Evolutionary conservation across 2,113 vertebrate species (phyloP), one percentile per base, ranked within the genome.

Genomic region (Lasiurus cinereus): DNA sequence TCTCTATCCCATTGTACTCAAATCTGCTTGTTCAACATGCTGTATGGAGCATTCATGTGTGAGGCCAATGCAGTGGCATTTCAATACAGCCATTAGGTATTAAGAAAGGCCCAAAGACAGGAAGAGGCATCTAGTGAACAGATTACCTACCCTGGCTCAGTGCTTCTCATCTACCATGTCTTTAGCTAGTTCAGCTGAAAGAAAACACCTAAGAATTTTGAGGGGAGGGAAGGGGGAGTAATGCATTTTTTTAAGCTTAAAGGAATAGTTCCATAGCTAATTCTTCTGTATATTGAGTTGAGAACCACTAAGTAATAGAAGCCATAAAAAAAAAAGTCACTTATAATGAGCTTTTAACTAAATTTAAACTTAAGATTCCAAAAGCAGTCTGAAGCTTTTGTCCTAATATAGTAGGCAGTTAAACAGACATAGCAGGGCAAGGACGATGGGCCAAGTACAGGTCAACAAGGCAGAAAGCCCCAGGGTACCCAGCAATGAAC

Each of bases 301-400:
- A 91, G 76, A 94, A 54, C 50, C 36, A 74, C 6, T 64, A 31
- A 91, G 70, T 89, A 86, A 79, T 2, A 56, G 62, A 91, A 92
- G 43, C 29, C 31, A 56, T n/a, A 16, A 66, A 89, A 52, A 87
- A 92, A 74, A 9, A 24, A 82, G 74, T 86, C 74, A 54, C 64
- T 62, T 77, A 29, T 59, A 86, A 77, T 48, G 24, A 84, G 43
- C 2, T 36, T 86, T 78, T 93, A 94, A 85, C 33, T 91, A 82
- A 76, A 93, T 80, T 48, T 93, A 91, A 94, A 93, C n/a, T 43
- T 56, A 82, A 88, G 59, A 85, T 24, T n/a, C 52, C 72, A 69
- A 54, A 93, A 70, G 48, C 88, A 73, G 31, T 48, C 72, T 82
- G 31, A 88, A 94, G 50, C 2, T n/a, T 93, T 18, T 74, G 33